phyloP scores from a whole-genome alignment of 2,797 vertebrate genomes.

The Pyrocephalus nanus region DNA sequence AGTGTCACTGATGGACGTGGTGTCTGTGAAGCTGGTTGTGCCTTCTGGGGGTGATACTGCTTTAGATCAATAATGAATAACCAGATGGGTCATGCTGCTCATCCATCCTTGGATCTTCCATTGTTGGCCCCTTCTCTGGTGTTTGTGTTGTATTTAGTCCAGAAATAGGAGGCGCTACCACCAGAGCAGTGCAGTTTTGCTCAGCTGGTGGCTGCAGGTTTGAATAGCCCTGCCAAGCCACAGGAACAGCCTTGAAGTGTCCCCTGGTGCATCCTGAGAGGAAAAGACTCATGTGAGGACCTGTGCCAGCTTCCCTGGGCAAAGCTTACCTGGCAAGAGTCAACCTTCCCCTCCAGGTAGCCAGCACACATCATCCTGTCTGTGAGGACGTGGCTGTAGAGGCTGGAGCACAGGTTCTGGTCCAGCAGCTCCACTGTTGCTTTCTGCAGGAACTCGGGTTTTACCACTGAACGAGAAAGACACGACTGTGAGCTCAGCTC shows the following conservation, averaged over 20 bases:
- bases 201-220: not conserved
- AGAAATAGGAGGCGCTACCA: not conserved
- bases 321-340: conserved; percentile 91
- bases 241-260: not conserved
- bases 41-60: not conserved
- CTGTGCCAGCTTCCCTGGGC: not conserved
- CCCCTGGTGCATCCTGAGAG: not conserved
- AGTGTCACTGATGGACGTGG: not conserved
- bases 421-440: conserved; percentile 92
- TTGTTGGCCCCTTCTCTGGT: not conserved
- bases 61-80: not conserved
- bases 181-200: not conserved
- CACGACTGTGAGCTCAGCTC: rapidly evolving
- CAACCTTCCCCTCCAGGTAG: conserved; percentile 92
- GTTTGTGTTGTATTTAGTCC: not conserved
- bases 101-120: not conserved
- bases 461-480: conserved; percentile 69
- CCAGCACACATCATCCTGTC: conserved; percentile 95
- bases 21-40: not conserved
- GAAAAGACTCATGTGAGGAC: rapidly evolving
- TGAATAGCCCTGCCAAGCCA: not conserved
- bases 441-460: conserved; percentile 89
- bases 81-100: not conserved
- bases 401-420: conserved; percentile 83
- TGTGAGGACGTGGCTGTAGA: conserved; percentile 85